phyloP scores from a whole-genome alignment of 2,113 vertebrate species.

The Phainopepla nitens region DNA sequence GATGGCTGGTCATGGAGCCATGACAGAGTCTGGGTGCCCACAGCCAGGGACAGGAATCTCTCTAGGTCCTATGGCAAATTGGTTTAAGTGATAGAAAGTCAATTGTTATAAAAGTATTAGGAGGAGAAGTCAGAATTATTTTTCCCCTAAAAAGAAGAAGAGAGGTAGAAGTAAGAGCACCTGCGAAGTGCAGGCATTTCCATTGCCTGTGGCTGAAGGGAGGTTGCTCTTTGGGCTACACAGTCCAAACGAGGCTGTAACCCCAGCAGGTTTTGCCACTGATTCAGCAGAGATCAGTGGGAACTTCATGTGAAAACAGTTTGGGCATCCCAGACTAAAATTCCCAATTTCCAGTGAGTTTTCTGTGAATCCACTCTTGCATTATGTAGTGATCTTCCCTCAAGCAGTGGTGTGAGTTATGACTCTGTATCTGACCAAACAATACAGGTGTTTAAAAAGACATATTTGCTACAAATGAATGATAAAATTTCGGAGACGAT shows the following conservation, averaged over 20 bases:
- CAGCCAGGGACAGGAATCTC: neutral
- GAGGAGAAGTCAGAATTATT: neutral
- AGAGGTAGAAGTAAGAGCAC: neutral
- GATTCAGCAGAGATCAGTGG: neutral
- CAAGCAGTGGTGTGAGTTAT: neutral
- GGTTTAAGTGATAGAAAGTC: neutral
- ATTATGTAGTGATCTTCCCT: neutral
- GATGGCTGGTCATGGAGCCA: fast-evolving
- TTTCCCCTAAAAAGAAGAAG: neutral
- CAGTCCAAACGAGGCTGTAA: neutral
- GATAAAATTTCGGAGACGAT: neutral
- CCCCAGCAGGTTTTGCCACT: neutral
- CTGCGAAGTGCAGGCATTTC: neutral
- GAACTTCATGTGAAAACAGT: neutral
- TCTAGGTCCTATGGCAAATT: neutral
- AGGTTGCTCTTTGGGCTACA: neutral
- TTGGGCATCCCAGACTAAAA: neutral
- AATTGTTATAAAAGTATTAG: neutral
- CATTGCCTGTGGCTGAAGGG: neutral
- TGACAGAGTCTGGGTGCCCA: fast-evolving
- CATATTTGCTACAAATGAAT: neutral
- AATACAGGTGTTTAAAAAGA: neutral
- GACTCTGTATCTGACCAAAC: neutral
- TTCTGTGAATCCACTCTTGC: neutral
- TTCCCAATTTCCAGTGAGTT: neutral